These are phyloP conservation scores for Scrobipalpa costella DNA, from an alignment of 2,888 invertebrate species.

Conservation along the genomic window DNA sequence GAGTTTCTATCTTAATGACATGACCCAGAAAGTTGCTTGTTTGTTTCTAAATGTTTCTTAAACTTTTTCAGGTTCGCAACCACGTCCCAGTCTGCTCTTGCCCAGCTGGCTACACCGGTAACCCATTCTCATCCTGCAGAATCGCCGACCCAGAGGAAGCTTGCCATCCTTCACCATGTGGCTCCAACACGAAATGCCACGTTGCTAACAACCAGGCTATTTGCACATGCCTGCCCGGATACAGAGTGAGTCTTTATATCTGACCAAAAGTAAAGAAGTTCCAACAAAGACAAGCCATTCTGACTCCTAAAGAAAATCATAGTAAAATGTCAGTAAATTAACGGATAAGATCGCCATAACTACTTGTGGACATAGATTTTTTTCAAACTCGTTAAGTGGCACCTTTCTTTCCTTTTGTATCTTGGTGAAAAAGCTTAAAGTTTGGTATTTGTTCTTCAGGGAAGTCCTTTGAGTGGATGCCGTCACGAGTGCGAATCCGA, in stretches of 20 bases:
- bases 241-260: slow-evolving; percentile 62
- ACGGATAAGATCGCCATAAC: no score
- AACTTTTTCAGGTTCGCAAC: slow-evolving; percentile 77
- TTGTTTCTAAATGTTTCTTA: not conserved
- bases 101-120: slow-evolving; percentile 88
- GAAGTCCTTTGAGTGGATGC: slow-evolving; percentile 89
- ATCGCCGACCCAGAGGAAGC: slow-evolving; percentile 90
- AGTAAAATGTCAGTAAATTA: no score
- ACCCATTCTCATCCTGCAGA: slow-evolving; percentile 87
- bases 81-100: slow-evolving; percentile 91
- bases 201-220: slow-evolving; percentile 88
- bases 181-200: slow-evolving; percentile 89
- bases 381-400: no score
- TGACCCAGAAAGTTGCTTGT: slow-evolving; percentile 4
- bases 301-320: no score
- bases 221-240: slow-evolving; percentile 89
- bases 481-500: slow-evolving; percentile 92
- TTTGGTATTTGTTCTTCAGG: slow-evolving; percentile 60
- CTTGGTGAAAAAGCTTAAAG: not conserved
- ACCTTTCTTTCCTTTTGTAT: no score
- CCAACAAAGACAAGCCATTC: no score
- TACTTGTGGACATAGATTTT: no score
- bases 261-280: not conserved
- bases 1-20: slow-evolving; percentile 37
- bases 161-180: slow-evolving; percentile 92